Evolutionary conservation across 1,140 invertebrate genomes (phyloP).

Genomic region (Anthonomus grandis): DNA sequence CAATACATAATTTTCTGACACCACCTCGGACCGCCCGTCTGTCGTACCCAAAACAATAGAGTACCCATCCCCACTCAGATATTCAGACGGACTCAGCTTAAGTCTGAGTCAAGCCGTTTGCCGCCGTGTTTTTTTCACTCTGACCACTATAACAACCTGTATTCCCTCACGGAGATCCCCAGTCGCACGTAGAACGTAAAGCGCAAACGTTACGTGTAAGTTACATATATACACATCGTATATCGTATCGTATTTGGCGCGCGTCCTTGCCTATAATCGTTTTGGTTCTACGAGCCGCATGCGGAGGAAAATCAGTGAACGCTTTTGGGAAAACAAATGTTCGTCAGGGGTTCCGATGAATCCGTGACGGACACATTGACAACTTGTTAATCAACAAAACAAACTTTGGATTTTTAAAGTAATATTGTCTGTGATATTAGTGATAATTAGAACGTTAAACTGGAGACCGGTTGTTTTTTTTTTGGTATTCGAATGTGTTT

Average conservation of each 20-base stretch:
- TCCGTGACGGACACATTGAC: not conserved
- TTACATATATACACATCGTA: no score
- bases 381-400: not conserved
- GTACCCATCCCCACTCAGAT: not conserved
- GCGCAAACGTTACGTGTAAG: no score
- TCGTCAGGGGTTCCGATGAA: not conserved
- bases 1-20: not conserved
- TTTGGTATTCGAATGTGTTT: no score
- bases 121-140: conserved; percentile 27
- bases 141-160: conserved; percentile 35
- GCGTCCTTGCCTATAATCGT: no score
- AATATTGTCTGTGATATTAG: conserved; percentile 21
- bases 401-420: not conserved
- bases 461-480: not conserved
- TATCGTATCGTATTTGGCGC: no score
- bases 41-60: not conserved
- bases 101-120: conserved; percentile 14
- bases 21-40: not conserved
- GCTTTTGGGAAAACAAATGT: not conserved
- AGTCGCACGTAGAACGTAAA: conserved; percentile 17
- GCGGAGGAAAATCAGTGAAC: no score
- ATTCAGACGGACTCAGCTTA: not conserved
- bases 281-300: no score
- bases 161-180: conserved; percentile 26
- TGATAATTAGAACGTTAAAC: conserved; percentile 6